Base-by-base conservation (phyloP, 2,797 vertebrate genomes). In the Apogon hyalosoma region DNA sequence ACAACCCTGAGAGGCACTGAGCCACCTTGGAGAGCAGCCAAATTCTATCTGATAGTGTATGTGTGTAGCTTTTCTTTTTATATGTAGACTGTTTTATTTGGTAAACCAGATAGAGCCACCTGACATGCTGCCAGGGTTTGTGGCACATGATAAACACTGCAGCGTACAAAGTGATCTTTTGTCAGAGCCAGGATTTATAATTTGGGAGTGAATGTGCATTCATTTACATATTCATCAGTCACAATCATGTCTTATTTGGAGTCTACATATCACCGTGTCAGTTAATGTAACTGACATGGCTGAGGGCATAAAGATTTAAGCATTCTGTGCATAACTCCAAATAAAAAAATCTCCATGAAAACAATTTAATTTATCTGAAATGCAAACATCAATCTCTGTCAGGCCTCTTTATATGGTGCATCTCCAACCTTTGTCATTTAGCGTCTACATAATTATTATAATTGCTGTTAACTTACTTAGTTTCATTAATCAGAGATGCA, bases 151-250 rank as follows among this genome's bases (percentile, higher is more conserved):
- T 11, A 13, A 51, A 41, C 8, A 24, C 1, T 2, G 6, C 11
- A 38, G 33, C 31, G 31, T 4, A 33, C 31, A 36, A 48, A 45
- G 7, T 39, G 13, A 53, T 57, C 31, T 52, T 51, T 15, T 31
- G 36, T 60, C 18, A n/a, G 14, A 42, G 18, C 11, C 12, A n/a
- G 3, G 8, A 61, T 41, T 62, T 21, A 65, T 56, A 36, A 68
- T 41, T 47, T 69, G 38, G 38, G 5, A 33, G 18, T 69, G 14
- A 65, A 33, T 36, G 15, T 62, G 2, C 3, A 33, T 6, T 10
- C 3, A 69, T 68, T 67, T 74, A 16, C 45, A 67, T 52, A 49
- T 66, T 59, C 40, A 52, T 59, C 14, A 64, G 24, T 56, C 12
- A 16, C 12, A 18, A 21, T 54, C 28, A 36, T 40, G 46, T 65